Base-by-base conservation (phyloP, 2,888 invertebrate species). In the Papilio gigon region DNA sequence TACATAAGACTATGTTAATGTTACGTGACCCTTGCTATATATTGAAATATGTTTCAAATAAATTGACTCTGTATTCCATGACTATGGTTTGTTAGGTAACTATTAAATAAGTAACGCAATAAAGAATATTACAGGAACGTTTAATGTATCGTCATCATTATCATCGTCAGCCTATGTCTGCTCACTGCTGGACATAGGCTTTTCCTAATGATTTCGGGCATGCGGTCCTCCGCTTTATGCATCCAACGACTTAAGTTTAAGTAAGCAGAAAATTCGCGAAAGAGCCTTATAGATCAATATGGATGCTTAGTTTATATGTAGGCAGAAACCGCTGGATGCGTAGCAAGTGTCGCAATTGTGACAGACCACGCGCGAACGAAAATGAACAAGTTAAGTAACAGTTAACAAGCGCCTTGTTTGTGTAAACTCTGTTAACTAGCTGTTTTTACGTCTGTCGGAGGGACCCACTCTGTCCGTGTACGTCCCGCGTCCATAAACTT, bases 311-410 rank as follows among this genome's bases (percentile, higher is more conserved):
- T 60, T 60, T 35, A 35, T 65, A 59, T 27, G 17, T 11, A 35
- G 50, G 20, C 17, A 44, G 27, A 63, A 62, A 65, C 59, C 62
- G 61, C 59, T 50, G 70, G 63, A 58, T 65, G 35, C 47, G 53
- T 75, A 76, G 71, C 71, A 76, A 75, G 76, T 79, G 78, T 78
- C 79, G 77, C 79, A 80, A 80, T 84, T 85, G 85, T 87, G 85
- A 86, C 86, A 85, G 86, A 85, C 82, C 81, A 76, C 80, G 77
- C 72, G 75, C 81, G 77, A 86, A 86, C 86, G 53, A 84, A 86
- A 89, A 88, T 88, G 86, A 90, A 89, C 89, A 87, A 89, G 87
- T 85, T 82, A 85, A 84, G 80, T 89, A 87, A 87, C 86, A 86
- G 87, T 89, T 88, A 89, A 87, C 88, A 85, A 89, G 84, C 84